Base-by-base conservation (phyloP, 2,797 vertebrate genomes). In the Eremophila alpestris region DNA sequence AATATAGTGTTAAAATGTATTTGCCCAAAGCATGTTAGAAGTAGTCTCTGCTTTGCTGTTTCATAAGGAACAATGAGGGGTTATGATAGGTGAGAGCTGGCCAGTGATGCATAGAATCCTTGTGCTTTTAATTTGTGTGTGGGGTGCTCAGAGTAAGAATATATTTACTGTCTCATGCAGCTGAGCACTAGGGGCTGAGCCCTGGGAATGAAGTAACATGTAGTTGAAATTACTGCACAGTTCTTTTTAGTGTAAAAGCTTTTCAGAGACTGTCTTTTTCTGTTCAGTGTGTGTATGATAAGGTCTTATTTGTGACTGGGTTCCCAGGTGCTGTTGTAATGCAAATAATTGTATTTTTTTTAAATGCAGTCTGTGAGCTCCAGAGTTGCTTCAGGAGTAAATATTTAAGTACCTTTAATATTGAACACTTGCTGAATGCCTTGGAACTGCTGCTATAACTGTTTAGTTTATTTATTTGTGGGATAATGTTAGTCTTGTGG, bases 321-420 rank as follows among this genome's bases (percentile, higher is more conserved):
- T 63, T 96, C 76, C 65, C 89, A 92, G 91, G 84, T 95, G 79
- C 43, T 93, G 22, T 46, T 83, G 58, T 62, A 92, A 83, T 88
- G 69, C 62, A 92, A 95, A 90, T 89, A 88, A 70, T 73, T 46
- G 1, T n/a, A 5, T 80, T 56, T 38, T 58, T 46, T 58, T 64
- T n/a, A n/a, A 15, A 82, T 32, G 55, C 52, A 52, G 4, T 14
- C 34, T 75, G 34, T 65, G 76, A 90, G 65, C 30, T 82, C 32
- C 73, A 58, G 6, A 22, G 26, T 78, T 83, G 55, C 68, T 95
- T 78, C 75, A 83, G 76, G 74, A 95, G 74, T 93, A 92, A 95
- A 94, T 90, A 94, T 92, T 94, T 90, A 91, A 93, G 67, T 83
- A 81, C 45, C 21, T 91, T 73, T 91, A 91, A 83, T 92, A 89